Conservation (phyloP, 2,888 invertebrate genomes). For the Agrilus cyanescens region DNA sequence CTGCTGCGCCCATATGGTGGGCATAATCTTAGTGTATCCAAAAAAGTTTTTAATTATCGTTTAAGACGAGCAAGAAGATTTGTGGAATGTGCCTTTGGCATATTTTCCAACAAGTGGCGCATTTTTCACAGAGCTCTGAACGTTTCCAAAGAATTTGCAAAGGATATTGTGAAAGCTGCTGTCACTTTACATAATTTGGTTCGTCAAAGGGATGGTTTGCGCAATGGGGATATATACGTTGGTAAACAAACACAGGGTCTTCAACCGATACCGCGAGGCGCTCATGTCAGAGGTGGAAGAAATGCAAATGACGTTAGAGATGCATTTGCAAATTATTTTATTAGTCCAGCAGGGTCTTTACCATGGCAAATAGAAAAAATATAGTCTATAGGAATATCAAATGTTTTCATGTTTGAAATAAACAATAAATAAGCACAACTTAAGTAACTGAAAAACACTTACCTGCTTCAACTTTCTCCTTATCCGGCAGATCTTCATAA, state of each 20-base stretch:
- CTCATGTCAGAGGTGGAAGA: no score
- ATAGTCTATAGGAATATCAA: no score
- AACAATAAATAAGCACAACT: no score
- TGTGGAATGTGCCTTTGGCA: conserved; percentile 22
- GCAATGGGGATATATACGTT: no score
- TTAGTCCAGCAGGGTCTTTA: no score
- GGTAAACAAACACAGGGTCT: no score
- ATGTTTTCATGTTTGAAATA: no score
- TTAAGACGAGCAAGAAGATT: conserved; percentile 16
- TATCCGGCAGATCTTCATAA: no score
- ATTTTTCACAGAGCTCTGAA: conserved; percentile 16
- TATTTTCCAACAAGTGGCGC: conserved; percentile 21
- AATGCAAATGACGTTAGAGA: conserved; percentile 5
- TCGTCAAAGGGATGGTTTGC: not conserved
- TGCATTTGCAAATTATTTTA: conserved; percentile 1
- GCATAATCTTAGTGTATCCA: conserved; percentile 9
- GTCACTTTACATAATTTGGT: conserved; percentile 3
- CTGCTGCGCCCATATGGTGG: conserved; percentile 17
- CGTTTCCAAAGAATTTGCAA: conserved; percentile 5
- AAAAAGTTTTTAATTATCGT: conserved; percentile 19
- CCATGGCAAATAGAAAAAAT: no score
- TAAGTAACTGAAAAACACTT: no score
- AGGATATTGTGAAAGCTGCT: conserved; percentile 5
- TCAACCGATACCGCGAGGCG: no score
- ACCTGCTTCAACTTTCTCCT: no score